Percentiles rank a stretch among this genome's conserved stretches.
phyloP scores from a whole-genome alignment of 2,113 vertebrate species.

The Orthonyx spaldingii region DNA sequence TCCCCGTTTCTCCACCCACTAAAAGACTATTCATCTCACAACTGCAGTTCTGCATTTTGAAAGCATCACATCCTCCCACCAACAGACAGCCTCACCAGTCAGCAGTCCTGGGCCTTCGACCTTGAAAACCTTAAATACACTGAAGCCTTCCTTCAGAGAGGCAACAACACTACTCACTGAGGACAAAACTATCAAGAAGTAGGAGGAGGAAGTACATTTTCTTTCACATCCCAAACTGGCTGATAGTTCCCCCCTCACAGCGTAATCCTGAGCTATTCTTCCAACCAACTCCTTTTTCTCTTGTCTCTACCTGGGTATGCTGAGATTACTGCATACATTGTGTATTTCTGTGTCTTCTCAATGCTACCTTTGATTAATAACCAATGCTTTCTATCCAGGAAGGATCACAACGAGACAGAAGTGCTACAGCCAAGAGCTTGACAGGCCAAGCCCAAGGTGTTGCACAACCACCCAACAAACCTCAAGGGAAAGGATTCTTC shows the following conservation, averaged over 20 bases:
- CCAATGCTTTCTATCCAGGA: neutral
- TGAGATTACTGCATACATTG: neutral
- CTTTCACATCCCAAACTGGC: neutral
- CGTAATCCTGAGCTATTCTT: neutral
- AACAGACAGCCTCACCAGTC: neutral
- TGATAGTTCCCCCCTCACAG: neutral
- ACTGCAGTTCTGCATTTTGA: neutral
- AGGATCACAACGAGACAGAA: neutral
- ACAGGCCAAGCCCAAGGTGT: neutral
- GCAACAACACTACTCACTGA: neutral
- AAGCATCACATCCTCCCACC: neutral
- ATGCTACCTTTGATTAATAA: neutral
- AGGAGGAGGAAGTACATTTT: neutral
- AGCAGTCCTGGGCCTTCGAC: neutral
- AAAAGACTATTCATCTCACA: neutral
- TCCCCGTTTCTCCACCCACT: neutral
- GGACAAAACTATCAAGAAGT: neutral
- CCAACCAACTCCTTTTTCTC: neutral
- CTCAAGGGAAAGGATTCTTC: neutral
- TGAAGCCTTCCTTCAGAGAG: neutral
- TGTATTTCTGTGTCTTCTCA: neutral
- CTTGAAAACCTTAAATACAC: neutral
- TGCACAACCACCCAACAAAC: neutral
- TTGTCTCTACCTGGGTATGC: neutral
- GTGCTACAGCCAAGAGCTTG: neutral